A percentile compares a stretch with the other conserved stretches of the same genome.
Evolutionary conservation across 2,888 invertebrate species (phyloP).

Genomic region (Itoplectis maculator): DNA sequence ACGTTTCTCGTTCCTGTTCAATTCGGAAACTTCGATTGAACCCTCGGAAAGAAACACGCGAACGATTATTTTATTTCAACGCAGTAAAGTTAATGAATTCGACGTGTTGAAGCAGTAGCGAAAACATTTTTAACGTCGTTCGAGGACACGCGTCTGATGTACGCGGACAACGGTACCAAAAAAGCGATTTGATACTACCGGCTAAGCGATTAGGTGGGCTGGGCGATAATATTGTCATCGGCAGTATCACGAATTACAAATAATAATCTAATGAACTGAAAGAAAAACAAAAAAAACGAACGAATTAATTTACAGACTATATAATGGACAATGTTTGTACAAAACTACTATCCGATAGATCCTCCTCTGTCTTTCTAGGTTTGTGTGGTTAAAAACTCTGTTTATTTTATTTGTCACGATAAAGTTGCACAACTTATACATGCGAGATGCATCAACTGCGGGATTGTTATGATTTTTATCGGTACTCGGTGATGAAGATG

Average conservation of each 20-base stretch:
- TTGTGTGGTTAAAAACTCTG: slow-evolving; percentile 24
- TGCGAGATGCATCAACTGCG: neutral
- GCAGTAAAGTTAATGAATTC: neutral
- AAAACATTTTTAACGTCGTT: slow-evolving; percentile 27
- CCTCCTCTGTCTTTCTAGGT: slow-evolving; percentile 32
- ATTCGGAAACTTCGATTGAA: neutral
- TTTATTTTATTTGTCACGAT: slow-evolving; percentile 46
- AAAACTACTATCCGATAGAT: slow-evolving; percentile 51
- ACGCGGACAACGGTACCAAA: slow-evolving; percentile 54
- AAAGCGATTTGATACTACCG: slow-evolving; percentile 68
- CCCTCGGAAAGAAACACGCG: neutral
- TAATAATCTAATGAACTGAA: slow-evolving; percentile 33
- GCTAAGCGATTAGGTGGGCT: slow-evolving; percentile 66
- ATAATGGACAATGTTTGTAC: slow-evolving; percentile 59
- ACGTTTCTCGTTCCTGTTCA: neutral
- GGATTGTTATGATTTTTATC: neutral
- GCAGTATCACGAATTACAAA: slow-evolving; percentile 42
- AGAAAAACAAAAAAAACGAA: slow-evolving; percentile 28
- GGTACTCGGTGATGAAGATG: too few species aligned
- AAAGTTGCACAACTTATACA: slow-evolving; percentile 20
- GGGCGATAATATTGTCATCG: slow-evolving; percentile 48
- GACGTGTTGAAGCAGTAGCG: slow-evolving; percentile 1
- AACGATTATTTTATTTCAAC: neutral
- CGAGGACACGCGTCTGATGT: slow-evolving; percentile 38
- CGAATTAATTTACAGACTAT: slow-evolving; percentile 44